These are phyloP conservation scores for Atherinosoma microstoma DNA, from an alignment of 2,797 vertebrate genomes.

Conservation along the genomic window DNA sequence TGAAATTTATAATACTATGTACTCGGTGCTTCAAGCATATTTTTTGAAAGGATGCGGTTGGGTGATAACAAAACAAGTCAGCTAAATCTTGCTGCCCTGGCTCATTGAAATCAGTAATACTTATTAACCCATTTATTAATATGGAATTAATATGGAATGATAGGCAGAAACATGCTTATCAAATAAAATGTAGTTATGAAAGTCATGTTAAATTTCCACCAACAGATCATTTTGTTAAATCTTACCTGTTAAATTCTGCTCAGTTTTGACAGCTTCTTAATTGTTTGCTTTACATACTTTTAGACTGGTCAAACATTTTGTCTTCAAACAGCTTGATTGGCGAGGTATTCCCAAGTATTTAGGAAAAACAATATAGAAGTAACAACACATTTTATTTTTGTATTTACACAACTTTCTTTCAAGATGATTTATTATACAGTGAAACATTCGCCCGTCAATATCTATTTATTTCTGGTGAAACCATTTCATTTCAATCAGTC, in stretches of 20 bases:
- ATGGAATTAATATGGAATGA: neutral
- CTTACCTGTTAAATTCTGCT: neutral
- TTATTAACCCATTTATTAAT: neutral
- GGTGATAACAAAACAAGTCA: neutral
- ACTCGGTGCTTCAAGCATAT: neutral
- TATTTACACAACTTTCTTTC: constrained; percentile 35
- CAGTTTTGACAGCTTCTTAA: neutral
- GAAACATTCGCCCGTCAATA: constrained; percentile 37
- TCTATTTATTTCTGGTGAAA: constrained; percentile 10
- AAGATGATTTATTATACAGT: constrained; percentile 26
- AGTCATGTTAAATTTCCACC: neutral
- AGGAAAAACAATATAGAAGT: constrained; percentile 3
- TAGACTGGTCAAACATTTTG: neutral
- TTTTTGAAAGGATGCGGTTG: neutral
- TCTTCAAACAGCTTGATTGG: neutral
- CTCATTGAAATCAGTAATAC: neutral
- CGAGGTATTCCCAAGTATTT: neutral
- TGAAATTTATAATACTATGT: neutral
- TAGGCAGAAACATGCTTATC: neutral
- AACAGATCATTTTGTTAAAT: neutral
- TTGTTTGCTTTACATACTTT: neutral
- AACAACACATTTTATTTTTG: constrained; percentile 34
- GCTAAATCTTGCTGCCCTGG: neutral
- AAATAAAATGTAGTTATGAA: neutral
- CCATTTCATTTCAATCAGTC: constrained; percentile 10